Base-by-base conservation (phyloP, 2,888 invertebrate genomes). In the Beris morrisii region DNA sequence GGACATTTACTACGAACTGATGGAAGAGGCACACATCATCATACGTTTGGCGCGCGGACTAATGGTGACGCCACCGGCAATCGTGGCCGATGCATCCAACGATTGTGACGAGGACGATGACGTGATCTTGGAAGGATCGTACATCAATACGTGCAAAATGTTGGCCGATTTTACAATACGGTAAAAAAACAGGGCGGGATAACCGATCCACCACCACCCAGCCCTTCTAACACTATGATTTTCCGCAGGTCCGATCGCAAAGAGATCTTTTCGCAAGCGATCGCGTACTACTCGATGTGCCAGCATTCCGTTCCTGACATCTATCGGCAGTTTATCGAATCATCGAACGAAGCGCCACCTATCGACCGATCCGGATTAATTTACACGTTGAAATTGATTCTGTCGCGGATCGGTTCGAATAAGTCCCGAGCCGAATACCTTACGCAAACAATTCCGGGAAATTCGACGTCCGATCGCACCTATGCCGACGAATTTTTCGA, bases 11-110 rank as follows among this genome's bases (percentile, higher is more conserved):
- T 84, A 86, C 67, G 89, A 90, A 76, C 80, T 92, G 65, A 80
- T 91, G 74, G 85, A 86, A 72, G 91, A 92, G 78, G 88, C 88
- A 5, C 89, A 90, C 74, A 84, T 89, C 71, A 85, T 90, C 72
- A 78, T 91, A 15, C 79, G 86, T 4, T 71, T 74, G 46, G 74
- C 54, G 67, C 59, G 67, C 11, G 58, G 38, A 44, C 46, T 53
- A 57, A 31, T 66, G 7, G 53, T 46, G 11, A 50, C 57, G 28
- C 44, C 56, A 5, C 53, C 55, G 53, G 22, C 38, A 3, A 3
- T 3, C 38, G 9, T 38, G 9, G 38, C 3, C 22, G 7, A 3
- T 30, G 4, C 22, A 12, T 54, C 54, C 2, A 22, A 15, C 28
- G 22, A 55, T 31, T 13, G 4, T 5, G 11, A 46, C 28, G 44